A percentile compares a stretch with the other conserved stretches of the same genome.
Evolutionary conservation across 2,113 vertebrate genomes (phyloP).

Genomic region (Vulpes ferrilata): DNA sequence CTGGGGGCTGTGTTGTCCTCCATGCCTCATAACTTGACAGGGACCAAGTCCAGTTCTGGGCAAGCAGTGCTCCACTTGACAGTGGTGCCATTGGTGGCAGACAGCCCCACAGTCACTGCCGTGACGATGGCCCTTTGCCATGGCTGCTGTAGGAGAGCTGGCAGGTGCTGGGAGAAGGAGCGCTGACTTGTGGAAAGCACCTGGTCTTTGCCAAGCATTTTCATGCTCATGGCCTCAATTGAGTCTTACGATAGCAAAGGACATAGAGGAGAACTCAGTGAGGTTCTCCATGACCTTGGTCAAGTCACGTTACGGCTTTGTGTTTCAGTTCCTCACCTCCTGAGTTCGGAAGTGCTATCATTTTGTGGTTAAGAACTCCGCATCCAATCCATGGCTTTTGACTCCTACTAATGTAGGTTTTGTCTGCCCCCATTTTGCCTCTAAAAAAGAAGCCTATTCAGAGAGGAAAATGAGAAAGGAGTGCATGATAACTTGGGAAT

Average conservation of each 20-base stretch:
- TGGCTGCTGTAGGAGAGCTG: background rate
- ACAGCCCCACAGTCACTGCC: background rate
- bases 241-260: background rate
- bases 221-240: background rate
- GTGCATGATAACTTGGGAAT: background rate
- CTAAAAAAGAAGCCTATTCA: background rate
- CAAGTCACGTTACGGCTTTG: background rate
- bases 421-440: background rate
- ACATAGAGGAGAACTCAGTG: background rate
- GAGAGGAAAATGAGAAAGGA: background rate
- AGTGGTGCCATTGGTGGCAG: background rate
- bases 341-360: background rate
- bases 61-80: background rate
- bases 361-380: slow-evolving; percentile 31
- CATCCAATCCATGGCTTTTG: background rate
- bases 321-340: background rate
- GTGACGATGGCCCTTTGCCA: background rate
- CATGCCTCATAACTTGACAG: background rate
- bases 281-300: background rate
- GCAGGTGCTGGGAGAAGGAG: background rate
- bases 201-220: background rate
- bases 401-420: background rate
- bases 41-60: background rate
- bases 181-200: background rate
- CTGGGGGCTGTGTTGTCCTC: background rate